A percentile compares a stretch with the other conserved stretches of the same genome.
These are phyloP conservation scores for Lycia hirtaria DNA, from an alignment of 2,888 invertebrate species.

Conservation along the genomic window DNA sequence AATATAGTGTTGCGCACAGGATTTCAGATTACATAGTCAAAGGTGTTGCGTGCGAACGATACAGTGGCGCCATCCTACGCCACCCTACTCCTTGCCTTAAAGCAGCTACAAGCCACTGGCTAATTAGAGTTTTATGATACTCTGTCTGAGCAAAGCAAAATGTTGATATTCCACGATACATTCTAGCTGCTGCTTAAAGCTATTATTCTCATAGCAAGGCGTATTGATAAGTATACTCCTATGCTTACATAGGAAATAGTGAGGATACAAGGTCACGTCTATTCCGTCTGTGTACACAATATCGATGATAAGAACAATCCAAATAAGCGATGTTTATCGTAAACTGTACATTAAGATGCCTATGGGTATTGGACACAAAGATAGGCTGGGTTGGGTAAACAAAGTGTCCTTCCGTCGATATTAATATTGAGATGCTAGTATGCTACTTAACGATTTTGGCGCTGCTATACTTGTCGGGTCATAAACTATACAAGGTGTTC, in stretches of 20 bases:
- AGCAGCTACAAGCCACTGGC: too few relatives aligned
- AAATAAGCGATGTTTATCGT: constrained; percentile 4
- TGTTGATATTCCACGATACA: too few relatives aligned
- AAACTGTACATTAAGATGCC: constrained; percentile 1
- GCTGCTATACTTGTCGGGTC: constrained; percentile 12
- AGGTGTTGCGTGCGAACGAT: too few relatives aligned
- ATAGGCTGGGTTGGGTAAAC: not conserved
- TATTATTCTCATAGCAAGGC: too few relatives aligned
- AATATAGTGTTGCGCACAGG: too few relatives aligned
- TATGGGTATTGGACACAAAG: not conserved
- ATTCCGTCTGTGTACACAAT: not conserved
- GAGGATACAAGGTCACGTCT: not conserved
- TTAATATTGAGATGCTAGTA: constrained; percentile 6
- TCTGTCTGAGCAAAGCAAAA: too few relatives aligned
- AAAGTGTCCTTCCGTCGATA: not conserved
- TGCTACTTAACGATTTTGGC: constrained; percentile 5
- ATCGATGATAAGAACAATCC: constrained; percentile 4
- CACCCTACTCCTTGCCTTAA: too few relatives aligned
- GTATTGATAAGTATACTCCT: too few relatives aligned
- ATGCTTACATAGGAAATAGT: not conserved
- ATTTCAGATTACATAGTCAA: too few relatives aligned
- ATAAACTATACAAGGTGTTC: constrained; percentile 20
- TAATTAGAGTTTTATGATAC: too few relatives aligned
- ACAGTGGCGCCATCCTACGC: too few relatives aligned
- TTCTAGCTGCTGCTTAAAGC: too few relatives aligned